A percentile compares a stretch with the other conserved stretches of the same genome.
phyloP scores from a whole-genome alignment of 2,888 invertebrate species.

The Emesis russula region DNA sequence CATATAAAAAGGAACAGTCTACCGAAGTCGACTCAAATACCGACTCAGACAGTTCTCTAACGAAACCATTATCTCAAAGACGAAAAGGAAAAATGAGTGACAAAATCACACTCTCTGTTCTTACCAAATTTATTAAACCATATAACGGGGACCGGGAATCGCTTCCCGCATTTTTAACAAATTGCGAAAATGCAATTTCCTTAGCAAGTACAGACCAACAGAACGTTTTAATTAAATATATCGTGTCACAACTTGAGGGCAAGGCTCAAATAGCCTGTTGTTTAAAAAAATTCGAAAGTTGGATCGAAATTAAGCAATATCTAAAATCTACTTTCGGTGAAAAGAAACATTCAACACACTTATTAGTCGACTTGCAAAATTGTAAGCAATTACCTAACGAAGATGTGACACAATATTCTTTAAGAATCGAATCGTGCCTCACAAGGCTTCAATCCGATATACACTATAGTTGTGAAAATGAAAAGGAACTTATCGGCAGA shows the following conservation, averaged over 20 bases:
- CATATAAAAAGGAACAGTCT: neutral
- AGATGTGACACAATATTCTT: constrained; percentile 28
- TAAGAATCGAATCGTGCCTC: constrained; percentile 42
- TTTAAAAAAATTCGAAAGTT: neutral
- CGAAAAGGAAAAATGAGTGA: too few relatives aligned
- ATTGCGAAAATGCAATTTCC: constrained; percentile 29
- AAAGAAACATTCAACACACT: constrained; percentile 37
- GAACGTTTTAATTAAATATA: constrained; percentile 45
- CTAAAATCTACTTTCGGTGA: neutral
- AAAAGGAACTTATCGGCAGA: neutral
- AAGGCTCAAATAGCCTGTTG: constrained; percentile 39
- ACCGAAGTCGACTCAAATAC: neutral
- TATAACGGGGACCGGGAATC: constrained; percentile 38
- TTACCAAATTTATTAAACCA: constrained; percentile 34
- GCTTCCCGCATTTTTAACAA: constrained; percentile 50
- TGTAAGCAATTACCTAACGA: constrained; percentile 43
- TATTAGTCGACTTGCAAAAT: constrained; percentile 44
- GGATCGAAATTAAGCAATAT: neutral
- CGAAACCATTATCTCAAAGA: too few relatives aligned
- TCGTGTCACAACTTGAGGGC: constrained; percentile 46
- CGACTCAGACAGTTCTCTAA: too few relatives aligned
- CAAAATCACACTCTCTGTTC: too few relatives aligned
- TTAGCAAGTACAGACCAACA: constrained; percentile 31
- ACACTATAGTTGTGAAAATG: neutral
- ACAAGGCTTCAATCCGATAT: constrained; percentile 3